Evolutionary conservation across 2,113 vertebrate species (phyloP), one percentile per base, ranked within the genome.

Genomic region (Datnioides undecimradiatus): DNA sequence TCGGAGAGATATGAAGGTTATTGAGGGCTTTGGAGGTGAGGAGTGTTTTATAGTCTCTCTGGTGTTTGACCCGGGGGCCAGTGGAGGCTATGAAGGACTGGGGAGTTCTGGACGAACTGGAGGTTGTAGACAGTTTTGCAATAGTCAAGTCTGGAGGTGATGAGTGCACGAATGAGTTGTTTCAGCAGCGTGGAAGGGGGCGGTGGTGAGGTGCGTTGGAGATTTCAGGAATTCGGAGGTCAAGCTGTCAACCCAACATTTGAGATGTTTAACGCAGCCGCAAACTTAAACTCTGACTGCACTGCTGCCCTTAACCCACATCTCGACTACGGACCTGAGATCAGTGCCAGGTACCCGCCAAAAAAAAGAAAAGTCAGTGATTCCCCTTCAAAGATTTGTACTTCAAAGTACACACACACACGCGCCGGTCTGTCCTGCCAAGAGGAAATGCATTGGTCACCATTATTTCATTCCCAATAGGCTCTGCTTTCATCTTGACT

Each of bases 401-500:
- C 81, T 88, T 90, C 74, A 90, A 84, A 88, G 78, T 73, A 63
- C 27, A 60, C 59, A 66, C 52, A 41, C 58, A 55, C 49, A 62
- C 1, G 12, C 43, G 23, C 60, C 12, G 73, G 67, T 73, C 49
- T 72, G 49, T 54, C 70, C 77, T 52, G 48, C 67, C 46, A n/a
- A 72, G 67, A 75, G 68, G 76, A 72, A 89, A 92, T 80, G 88
- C 89, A 85, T 89, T 73, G 83, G 85, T 89, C 90, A 84, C 90
- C 83, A 90, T 87, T 76, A 76, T 91, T 84, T 71, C 27, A 2
- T 67, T 88, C 65, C 77, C 86, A 57, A 86, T 84, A 88, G 86
- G 84, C 75, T 14, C 1, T 1, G 64, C 90, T 92, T 92, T 92
- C 89, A 90, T 91, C 90, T 91, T 81, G 85, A 90, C 88, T 93